Evolutionary conservation across 2,888 invertebrate species (phyloP), one percentile per base, ranked within the genome.

Genomic region (Sinopyrophorus schimmeli): DNA sequence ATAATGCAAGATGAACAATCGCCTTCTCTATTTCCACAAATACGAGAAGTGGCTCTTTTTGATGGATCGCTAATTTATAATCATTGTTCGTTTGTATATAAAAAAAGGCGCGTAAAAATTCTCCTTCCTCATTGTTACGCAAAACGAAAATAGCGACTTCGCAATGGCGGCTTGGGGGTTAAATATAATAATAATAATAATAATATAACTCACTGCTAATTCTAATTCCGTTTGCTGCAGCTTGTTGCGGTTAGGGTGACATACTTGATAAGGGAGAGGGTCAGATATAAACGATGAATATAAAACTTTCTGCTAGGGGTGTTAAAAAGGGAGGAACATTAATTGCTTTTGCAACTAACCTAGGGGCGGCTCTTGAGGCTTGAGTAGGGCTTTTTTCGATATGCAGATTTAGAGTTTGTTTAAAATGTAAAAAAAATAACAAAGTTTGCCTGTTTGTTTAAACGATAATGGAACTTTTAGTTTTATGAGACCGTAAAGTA

Each of bases 321-420:
- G 57, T 54, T 56, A 41, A 53, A 57, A 46, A 50, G 55, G 59
- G 59, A 53, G 54, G 58, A 56, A 40, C 52, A 52, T 55, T 60
- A 60, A 60, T 60, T 60, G 59, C 55, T 57, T 55, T 34, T 49
- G 37, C 40, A 49, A 52, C 59, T 54, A 52, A 57, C 59, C 59
- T 53, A 38, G 31, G 46, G 58, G 54, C 54, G 42, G 31, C 50
- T 38, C 49, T 37, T 47, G 32, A 24, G 49, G 49, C 44, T 18
- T 17, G 49, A 32, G 34, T 27, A 16, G 17, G 38, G 43, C 43
- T 12, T 26, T 39, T 38, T 50, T 50, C 44, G 37, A 24, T 27
- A 14, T 30, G 31, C 24, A 4, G 18, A 16, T 26, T 23, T 16
- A 20, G 15, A 38, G 10, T 12, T n/a, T 15, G 38, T 4, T 26